Percentiles rank a stretch among this genome's conserved stretches.
Conservation (phyloP, 2,797 vertebrate genomes). For the Gambusia yucatana region DNA sequence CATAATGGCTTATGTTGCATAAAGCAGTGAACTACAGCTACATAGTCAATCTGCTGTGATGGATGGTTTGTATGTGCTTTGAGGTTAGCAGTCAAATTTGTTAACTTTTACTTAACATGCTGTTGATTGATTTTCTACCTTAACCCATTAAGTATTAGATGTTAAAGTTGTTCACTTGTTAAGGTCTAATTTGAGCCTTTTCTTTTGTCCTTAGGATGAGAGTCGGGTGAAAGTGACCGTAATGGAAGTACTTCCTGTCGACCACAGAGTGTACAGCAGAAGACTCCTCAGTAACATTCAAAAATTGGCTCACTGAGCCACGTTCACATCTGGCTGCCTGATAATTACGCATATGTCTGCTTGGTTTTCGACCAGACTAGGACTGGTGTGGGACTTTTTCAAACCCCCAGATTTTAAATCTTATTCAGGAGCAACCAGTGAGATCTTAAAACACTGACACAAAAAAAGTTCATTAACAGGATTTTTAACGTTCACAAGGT, state of each 20-base stretch:
- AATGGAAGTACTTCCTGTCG: constrained; percentile 84
- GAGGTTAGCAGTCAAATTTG: background rate
- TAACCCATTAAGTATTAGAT: background rate
- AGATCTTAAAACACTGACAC: constrained; percentile 16
- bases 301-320: constrained; percentile 62
- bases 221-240: constrained; percentile 88
- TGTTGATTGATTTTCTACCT: constrained; percentile 1
- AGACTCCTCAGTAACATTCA: constrained; percentile 85
- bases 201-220: constrained; percentile 83
- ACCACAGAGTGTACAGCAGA: constrained; percentile 87
- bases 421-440: constrained; percentile 31
- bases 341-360: constrained; percentile 7
- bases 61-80: background rate
- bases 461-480: background rate
- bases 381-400: constrained; percentile 29
- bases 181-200: background rate
- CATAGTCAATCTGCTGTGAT: background rate
- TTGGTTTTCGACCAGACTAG: constrained; percentile 17
- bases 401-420: constrained; percentile 32
- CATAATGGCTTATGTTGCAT: background rate
- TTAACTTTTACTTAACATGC: background rate
- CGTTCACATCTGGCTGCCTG: constrained; percentile 16
- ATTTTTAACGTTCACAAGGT: background rate
- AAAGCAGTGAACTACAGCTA: background rate
- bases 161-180: background rate